Conservation (phyloP, 2,797 vertebrate species). For the Aulostomus chinensis region DNA sequence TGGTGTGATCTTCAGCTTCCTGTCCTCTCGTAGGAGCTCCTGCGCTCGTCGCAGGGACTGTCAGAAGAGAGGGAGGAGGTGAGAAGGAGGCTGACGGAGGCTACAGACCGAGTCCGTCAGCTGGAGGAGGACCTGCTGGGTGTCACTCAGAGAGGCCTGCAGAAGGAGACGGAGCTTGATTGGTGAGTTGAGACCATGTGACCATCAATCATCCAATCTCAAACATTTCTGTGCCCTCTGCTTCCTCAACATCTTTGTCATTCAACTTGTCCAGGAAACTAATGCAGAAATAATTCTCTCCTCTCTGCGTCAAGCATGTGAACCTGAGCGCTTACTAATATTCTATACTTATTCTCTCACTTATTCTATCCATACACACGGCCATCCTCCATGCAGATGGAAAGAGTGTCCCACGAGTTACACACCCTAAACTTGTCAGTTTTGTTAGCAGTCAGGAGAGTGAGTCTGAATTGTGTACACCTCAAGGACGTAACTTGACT, state of each 20-base stretch:
- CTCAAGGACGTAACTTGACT: too few species aligned
- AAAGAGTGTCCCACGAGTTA: too few species aligned
- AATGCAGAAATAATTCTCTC: too few species aligned
- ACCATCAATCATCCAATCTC: slow-evolving; percentile 19
- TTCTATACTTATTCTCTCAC: too few species aligned
- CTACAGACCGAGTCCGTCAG: slow-evolving; percentile 86
- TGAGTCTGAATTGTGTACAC: too few species aligned
- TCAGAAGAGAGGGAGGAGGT: slow-evolving; percentile 87
- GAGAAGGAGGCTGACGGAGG: slow-evolving; percentile 85
- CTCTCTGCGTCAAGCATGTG: too few species aligned
- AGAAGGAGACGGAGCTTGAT: slow-evolving; percentile 95
- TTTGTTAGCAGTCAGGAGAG: too few species aligned
- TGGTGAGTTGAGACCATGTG: slow-evolving; percentile 78
- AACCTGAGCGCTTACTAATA: too few species aligned
- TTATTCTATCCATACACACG: too few species aligned
- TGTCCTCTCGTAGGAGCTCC: slow-evolving; percentile 70
- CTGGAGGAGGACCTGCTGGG: slow-evolving; percentile 89
- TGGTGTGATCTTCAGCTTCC: background rate
- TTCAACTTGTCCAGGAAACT: background rate
- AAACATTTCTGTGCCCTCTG: slow-evolving; percentile 4
- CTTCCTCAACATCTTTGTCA: slow-evolving; percentile 24
- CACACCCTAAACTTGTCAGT: too few species aligned
- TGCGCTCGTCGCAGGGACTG: slow-evolving; percentile 83
- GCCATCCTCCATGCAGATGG: too few species aligned
- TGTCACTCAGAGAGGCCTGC: slow-evolving; percentile 91